Percentiles rank a stretch among this genome's conserved stretches.
These are phyloP conservation scores for Styela plicata DNA, from an alignment of 23 tunicate species.

Conservation along the genomic window DNA sequence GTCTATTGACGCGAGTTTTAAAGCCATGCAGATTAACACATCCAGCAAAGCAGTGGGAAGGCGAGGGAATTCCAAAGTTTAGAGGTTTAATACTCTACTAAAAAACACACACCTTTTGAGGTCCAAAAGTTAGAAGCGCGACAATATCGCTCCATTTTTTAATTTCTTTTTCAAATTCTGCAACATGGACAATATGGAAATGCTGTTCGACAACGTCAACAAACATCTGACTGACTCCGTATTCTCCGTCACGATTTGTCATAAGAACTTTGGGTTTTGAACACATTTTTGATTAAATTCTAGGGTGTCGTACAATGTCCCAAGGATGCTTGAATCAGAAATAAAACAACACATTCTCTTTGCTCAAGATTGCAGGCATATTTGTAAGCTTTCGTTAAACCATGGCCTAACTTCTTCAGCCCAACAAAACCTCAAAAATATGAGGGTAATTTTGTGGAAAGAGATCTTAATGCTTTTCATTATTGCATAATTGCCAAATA, in stretches of 20 bases:
- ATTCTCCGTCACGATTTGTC: constrained; percentile 1
- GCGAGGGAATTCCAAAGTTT: not conserved
- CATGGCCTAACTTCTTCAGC: too few relatives aligned
- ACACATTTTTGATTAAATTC: not conserved
- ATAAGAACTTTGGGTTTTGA: not conserved
- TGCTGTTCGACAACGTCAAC: constrained; percentile 35
- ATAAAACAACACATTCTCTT: not conserved
- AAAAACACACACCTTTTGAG: not conserved
- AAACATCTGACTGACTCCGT: constrained; percentile 12
- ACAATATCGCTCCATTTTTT: constrained; percentile 24
- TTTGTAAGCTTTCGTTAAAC: too few relatives aligned
- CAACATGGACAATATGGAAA: constrained; percentile 37
- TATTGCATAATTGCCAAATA: too few relatives aligned
- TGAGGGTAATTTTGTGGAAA: too few relatives aligned
- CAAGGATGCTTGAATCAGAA: not conserved
- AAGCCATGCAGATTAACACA: not conserved
- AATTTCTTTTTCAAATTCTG: constrained; percentile 35
- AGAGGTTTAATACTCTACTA: not conserved
- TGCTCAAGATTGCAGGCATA: not conserved
- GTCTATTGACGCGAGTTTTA: not conserved
- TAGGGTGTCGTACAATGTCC: not conserved
- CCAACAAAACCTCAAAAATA: too few relatives aligned
- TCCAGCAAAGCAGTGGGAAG: not conserved
- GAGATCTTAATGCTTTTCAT: too few relatives aligned
- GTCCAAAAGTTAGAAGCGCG: constrained; percentile 16